Conservation (phyloP, 2,888 invertebrate genomes). For the Stenichneumon culpator region DNA sequence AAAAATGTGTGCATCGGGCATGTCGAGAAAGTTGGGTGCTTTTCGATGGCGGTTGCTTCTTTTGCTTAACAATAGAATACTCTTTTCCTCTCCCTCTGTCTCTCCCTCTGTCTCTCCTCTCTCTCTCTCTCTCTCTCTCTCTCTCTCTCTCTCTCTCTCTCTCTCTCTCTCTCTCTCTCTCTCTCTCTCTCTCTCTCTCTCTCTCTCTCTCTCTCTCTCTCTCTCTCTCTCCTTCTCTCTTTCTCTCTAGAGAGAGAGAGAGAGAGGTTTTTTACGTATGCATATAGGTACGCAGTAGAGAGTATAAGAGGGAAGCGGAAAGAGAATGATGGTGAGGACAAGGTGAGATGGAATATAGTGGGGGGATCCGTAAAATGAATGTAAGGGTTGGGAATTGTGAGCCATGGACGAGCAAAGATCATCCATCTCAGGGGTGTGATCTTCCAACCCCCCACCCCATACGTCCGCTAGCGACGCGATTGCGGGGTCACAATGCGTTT, state of each 20-base stretch:
- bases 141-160: too few species aligned
- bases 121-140: neutral
- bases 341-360: slow-evolving; percentile 7
- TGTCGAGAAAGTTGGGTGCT: slow-evolving; percentile 58
- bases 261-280: slow-evolving; percentile 45
- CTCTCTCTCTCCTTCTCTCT: neutral
- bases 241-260: slow-evolving; percentile 39
- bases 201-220: too few species aligned
- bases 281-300: slow-evolving; percentile 34
- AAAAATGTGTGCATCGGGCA: slow-evolving; percentile 61
- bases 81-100: slow-evolving; percentile 52
- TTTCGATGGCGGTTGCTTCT: slow-evolving; percentile 80
- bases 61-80: slow-evolving; percentile 81
- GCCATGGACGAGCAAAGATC: slow-evolving; percentile 66
- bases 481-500: slow-evolving; percentile 84
- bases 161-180: neutral
- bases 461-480: slow-evolving; percentile 45
- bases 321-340: slow-evolving; percentile 59
- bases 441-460: slow-evolving; percentile 73
- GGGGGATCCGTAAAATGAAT: slow-evolving; percentile 20
- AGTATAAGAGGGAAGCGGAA: slow-evolving; percentile 56
- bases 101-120: slow-evolving; percentile 25
- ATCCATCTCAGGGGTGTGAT: slow-evolving; percentile 84
- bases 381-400: slow-evolving; percentile 64
- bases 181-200: neutral